phyloP scores from a whole-genome alignment of 2,888 invertebrate genomes.

The Synanthedon formicaeformis region DNA sequence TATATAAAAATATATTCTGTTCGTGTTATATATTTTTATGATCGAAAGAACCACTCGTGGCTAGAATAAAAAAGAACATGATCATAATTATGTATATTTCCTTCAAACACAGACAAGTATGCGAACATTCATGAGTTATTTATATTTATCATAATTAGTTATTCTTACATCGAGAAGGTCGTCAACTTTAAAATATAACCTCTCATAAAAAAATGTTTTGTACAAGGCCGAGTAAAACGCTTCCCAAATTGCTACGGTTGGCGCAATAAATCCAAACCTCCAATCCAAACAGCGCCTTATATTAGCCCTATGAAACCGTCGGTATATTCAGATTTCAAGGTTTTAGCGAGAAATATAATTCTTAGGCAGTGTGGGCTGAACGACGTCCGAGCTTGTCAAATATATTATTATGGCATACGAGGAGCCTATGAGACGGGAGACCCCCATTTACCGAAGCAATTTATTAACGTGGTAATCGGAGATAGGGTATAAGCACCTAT shows the following conservation, averaged over 20 bases:
- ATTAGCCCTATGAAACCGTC: slow-evolving; percentile 8
- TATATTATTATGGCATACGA: background rate
- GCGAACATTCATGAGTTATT: too few species aligned
- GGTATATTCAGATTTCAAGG: slow-evolving; percentile 14
- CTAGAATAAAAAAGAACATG: too few species aligned
- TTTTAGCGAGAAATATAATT: slow-evolving; percentile 18
- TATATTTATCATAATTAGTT: too few species aligned
- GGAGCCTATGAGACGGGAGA: background rate
- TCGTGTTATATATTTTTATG: too few species aligned
- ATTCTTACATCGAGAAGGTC: background rate
- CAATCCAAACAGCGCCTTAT: slow-evolving; percentile 11
- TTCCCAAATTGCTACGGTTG: slow-evolving; percentile 12
- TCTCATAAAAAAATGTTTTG: background rate
- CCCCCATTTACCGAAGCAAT: background rate
- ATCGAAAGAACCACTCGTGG: too few species aligned
- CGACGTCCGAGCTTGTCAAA: background rate
- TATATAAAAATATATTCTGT: too few species aligned
- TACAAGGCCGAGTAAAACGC: slow-evolving; percentile 2
- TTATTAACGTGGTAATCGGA: background rate
- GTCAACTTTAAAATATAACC: background rate
- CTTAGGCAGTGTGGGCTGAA: slow-evolving; percentile 1
- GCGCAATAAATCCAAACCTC: slow-evolving; percentile 18
- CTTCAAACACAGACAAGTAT: too few species aligned
- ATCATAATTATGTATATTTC: too few species aligned
- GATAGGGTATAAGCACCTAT: background rate